Conservation (phyloP, 2,797 vertebrate species). For the Hyperoplus immaculatus region DNA sequence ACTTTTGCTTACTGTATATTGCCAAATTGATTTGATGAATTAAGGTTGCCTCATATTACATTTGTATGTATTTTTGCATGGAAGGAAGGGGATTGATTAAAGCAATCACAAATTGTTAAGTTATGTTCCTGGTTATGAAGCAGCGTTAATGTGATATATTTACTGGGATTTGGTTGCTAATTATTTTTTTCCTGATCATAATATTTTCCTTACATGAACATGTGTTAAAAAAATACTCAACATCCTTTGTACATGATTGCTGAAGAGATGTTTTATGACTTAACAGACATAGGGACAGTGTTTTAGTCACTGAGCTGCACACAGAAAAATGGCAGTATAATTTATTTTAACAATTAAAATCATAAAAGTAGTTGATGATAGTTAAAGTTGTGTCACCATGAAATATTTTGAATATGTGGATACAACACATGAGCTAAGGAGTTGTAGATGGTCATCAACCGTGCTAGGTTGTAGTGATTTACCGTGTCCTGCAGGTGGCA, state of each 20-base stretch:
- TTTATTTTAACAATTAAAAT: no score
- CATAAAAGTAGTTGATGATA: no score
- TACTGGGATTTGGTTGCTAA: neutral
- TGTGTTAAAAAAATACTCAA: neutral
- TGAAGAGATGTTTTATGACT: no score
- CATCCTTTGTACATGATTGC: neutral
- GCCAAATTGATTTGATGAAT: no score
- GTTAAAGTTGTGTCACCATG: neutral
- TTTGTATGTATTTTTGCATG: neutral
- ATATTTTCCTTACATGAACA: neutral
- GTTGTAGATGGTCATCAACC: neutral
- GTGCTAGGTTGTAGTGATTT: neutral
- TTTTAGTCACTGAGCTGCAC: no score
- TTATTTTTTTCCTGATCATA: neutral
- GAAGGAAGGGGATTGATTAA: neutral
- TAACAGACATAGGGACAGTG: no score
- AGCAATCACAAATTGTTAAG: neutral
- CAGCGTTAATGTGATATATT: neutral
- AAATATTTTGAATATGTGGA: neutral
- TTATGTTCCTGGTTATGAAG: neutral
- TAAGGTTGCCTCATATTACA: neutral
- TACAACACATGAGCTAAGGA: neutral
- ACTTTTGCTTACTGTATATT: no score
- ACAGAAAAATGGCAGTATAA: no score
- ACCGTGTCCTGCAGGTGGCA: conserved; percentile 60